These are phyloP conservation scores for Coecobrya sp. DNA, from an alignment of 2,888 invertebrate species.

Conservation along the genomic window DNA sequence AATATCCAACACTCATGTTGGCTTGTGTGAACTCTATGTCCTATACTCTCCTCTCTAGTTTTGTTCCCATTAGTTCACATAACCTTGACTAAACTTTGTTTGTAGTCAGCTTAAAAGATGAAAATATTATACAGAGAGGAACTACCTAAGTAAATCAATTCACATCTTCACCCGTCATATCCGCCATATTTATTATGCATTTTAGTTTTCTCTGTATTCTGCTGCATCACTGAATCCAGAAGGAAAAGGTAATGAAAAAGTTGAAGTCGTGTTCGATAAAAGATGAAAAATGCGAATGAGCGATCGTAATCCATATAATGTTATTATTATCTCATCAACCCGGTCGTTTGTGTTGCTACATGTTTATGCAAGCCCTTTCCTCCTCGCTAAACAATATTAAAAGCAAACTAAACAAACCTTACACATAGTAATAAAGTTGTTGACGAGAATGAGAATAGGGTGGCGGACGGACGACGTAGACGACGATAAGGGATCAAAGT, in stretches of 20 bases:
- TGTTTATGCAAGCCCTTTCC: constrained; percentile 7
- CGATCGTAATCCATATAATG: constrained; percentile 13
- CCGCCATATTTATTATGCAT: constrained; percentile 10
- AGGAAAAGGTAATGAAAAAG: background rate
- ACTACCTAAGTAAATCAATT: background rate
- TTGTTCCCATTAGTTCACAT: background rate
- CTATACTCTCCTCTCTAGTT: background rate
- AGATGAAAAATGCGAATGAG: background rate
- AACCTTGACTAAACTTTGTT: constrained; percentile 41
- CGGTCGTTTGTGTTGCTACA: background rate
- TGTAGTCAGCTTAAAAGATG: background rate
- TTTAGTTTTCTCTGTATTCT: background rate
- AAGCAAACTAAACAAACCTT: background rate
- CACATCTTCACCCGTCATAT: constrained; percentile 1
- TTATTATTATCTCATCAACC: constrained; percentile 43
- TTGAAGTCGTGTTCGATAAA: background rate
- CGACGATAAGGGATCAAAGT: constrained; percentile 29
- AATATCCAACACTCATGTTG: background rate
- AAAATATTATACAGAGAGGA: background rate
- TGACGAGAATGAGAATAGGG: background rate
- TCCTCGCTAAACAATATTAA: constrained; percentile 1
- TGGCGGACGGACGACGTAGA: background rate
- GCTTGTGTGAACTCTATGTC: too few relatives aligned
- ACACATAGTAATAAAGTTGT: constrained; percentile 29
- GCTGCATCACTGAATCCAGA: background rate